Conservation (phyloP, 2,113 vertebrate genomes). For the Puntigrus tetrazona region DNA sequence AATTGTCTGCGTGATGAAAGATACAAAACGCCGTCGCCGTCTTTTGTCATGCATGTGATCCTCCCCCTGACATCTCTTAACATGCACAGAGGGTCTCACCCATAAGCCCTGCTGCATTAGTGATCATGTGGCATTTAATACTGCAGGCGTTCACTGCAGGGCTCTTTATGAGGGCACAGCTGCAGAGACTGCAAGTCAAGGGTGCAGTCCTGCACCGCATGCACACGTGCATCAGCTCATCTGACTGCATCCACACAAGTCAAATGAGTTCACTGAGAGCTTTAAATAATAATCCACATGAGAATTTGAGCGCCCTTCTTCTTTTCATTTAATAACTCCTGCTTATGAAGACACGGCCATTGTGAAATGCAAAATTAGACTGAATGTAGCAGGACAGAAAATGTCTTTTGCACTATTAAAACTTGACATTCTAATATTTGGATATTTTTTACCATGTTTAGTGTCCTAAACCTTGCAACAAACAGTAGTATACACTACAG, state of each 20-base stretch:
- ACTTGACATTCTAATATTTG: neutral
- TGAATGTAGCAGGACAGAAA: neutral
- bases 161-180: constrained; percentile 33
- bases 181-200: constrained; percentile 29
- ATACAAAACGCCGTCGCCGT: neutral
- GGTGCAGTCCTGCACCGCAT: constrained; percentile 22
- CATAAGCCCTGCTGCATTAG: constrained; percentile 50
- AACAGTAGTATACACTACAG: neutral
- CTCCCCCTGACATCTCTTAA: neutral
- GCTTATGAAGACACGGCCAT: neutral
- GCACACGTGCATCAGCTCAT: constrained; percentile 28
- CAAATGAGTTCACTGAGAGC: constrained; percentile 7
- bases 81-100: constrained; percentile 6
- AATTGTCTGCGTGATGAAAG: neutral
- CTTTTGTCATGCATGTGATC: neutral
- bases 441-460: neutral
- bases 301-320: neutral
- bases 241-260: constrained; percentile 8
- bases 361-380: neutral
- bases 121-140: constrained; percentile 1
- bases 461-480: neutral
- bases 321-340: neutral
- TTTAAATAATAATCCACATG: constrained; percentile 25
- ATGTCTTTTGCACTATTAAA: neutral
- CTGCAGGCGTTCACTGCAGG: constrained; percentile 27